phyloP scores from a whole-genome alignment of 2,888 invertebrate genomes.

The Polydrusus tereticollis region DNA sequence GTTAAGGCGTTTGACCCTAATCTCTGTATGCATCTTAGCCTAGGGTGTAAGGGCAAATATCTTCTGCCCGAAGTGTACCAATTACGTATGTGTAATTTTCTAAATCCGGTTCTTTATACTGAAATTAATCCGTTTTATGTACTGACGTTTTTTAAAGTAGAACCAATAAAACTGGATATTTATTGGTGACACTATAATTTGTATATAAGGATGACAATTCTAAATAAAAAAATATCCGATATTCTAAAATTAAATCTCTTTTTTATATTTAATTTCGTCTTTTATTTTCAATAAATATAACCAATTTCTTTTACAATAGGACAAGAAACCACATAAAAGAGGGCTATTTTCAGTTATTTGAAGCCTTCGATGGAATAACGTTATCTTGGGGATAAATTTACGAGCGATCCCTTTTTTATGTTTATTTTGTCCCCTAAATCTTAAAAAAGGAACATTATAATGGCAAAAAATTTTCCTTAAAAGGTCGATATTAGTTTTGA shows the following conservation, averaged over 20 bases:
- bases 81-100: too few relatives aligned
- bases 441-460: neutral
- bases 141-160: too few relatives aligned
- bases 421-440: neutral
- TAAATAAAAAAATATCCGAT: neutral
- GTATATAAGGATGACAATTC: too few relatives aligned
- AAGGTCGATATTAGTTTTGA: neutral
- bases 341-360: conserved; percentile 2
- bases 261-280: conserved; percentile 3
- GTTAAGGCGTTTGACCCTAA: neutral
- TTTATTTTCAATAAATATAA: conserved; percentile 6
- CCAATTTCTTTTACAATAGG: conserved; percentile 6
- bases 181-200: too few relatives aligned
- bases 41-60: conserved; percentile 1
- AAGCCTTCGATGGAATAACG: conserved; percentile 5
- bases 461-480: neutral
- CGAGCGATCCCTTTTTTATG: neutral
- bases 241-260: neutral
- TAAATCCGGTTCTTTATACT: too few relatives aligned
- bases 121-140: too few relatives aligned
- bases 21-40: conserved; percentile 1
- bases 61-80: neutral
- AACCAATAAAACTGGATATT: too few relatives aligned
- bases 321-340: conserved; percentile 8
- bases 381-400: conserved; percentile 10